A percentile compares a stretch with the other conserved stretches of the same genome.
phyloP scores from a whole-genome alignment of 2,113 vertebrate genomes.

The Sebastes fasciatus region DNA sequence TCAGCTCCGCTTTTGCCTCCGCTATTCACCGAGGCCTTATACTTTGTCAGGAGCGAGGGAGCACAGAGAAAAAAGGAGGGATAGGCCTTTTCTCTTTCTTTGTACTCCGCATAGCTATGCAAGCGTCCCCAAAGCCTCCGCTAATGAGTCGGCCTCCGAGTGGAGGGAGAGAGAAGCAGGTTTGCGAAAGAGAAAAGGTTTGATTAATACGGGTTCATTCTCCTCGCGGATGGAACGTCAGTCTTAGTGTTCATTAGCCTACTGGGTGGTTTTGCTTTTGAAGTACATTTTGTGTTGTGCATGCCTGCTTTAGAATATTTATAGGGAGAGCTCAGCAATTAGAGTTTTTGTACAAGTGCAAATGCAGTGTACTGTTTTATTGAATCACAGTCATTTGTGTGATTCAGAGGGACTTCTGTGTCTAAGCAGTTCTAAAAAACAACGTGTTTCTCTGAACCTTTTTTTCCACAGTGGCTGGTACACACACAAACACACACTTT shows the following conservation, averaged over 20 bases:
- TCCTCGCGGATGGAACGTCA: conserved; percentile 63
- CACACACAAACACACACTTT: conserved; percentile 28
- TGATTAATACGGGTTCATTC: conserved; percentile 76
- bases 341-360: conserved; percentile 37
- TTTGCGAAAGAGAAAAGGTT: conserved; percentile 72
- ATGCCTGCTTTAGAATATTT: conserved; percentile 39
- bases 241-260: conserved; percentile 44
- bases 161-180: conserved; percentile 57
- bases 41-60: conserved; percentile 78
- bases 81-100: conserved; percentile 76
- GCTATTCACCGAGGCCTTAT: conserved; percentile 73
- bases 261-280: conserved; percentile 56
- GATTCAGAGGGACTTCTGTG: conserved; percentile 8
- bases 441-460: conserved; percentile 3
- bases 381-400: conserved; percentile 36
- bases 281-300: conserved; percentile 27
- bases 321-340: conserved; percentile 30
- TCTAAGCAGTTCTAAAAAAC: conserved; percentile 14
- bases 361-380: conserved; percentile 48
- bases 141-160: conserved; percentile 76
- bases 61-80: conserved; percentile 66
- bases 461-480: conserved; percentile 17
- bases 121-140: conserved; percentile 71
- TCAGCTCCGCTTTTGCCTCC: conserved; percentile 67
- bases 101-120: conserved; percentile 74